Base-by-base conservation (phyloP, 2,113 vertebrate genomes). In the Bagarius yarrelli region DNA sequence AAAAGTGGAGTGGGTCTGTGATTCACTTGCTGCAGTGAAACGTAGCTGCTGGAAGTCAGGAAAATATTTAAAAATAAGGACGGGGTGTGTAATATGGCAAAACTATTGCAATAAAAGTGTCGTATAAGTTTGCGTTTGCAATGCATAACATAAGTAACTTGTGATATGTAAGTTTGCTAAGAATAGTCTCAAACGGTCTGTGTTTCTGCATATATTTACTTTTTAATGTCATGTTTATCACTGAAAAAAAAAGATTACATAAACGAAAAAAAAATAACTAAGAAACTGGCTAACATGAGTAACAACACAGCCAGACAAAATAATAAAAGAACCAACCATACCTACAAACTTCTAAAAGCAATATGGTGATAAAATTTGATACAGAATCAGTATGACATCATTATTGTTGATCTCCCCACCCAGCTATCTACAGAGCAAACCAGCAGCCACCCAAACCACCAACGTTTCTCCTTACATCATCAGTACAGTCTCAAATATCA, bases 1-100 rank as follows among this genome's bases (percentile, higher is more conserved):
- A 78, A 81, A 63, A 76, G 40, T 83, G 59, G 61, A 79, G 80
- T 57, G 53, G 64, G 77, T 70, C 79, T 67, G 74, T 83, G 82
- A 82, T 78, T 67, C 34, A 60, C 53, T 69, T 32, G 14, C 25
- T 59, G 73, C 61, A 69, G 52, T 67, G 8, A 36, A 64, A 34
- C 40, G 25, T 21, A 71, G 4, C 25, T 53, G 70, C 27, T 53
- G 30, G 50, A 50, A 53, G 25, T 71, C 44, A 0, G n/a, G n/a
- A 23, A 69, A 32, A 69, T n/a, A 47, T 16, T 25, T 67, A 40
- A 40, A 23, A 69, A 47, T 53, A 18, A 72, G 8, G 25, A 53
- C 25, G 66, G 23, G 3, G 6, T 50, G 67, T 11, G 44, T 50
- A 27, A 50, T 27, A 50, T 71, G 40, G 50, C 9, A 72, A 72